Evolutionary conservation across 2,888 invertebrate species (phyloP).

Genomic region (Hymenopus coronatus): DNA sequence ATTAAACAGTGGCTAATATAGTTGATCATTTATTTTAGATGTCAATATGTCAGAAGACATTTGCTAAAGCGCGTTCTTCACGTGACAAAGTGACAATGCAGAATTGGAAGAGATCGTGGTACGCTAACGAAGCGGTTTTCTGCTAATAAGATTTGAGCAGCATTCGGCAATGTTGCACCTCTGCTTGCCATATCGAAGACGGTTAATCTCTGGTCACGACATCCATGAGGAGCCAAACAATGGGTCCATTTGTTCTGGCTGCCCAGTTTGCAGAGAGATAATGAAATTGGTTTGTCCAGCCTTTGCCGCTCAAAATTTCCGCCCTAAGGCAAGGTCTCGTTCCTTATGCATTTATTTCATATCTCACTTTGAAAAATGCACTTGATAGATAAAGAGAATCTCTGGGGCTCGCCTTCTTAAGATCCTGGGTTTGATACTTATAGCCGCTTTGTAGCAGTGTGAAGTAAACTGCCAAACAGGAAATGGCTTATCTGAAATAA

Average conservation of each 20-base stretch:
- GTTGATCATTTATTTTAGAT: neutral
- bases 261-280: neutral
- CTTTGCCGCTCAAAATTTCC: neutral
- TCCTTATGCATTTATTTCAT: neutral
- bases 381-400: neutral
- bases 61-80: neutral
- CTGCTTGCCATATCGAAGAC: neutral
- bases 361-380: neutral
- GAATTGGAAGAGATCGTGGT: neutral
- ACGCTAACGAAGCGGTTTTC: neutral
- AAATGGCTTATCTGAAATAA: too few species aligned
- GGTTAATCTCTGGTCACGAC: neutral
- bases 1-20: neutral
- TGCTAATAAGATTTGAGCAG: neutral
- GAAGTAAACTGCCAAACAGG: too few species aligned
- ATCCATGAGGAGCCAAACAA: neutral
- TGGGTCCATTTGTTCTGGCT: neutral
- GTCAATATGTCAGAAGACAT: neutral
- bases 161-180: neutral
- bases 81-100: neutral
- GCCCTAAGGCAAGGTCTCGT: neutral
- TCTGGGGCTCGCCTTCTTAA: too few species aligned
- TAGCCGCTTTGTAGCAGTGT: too few species aligned
- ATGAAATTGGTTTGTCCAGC: neutral
- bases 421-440: too few species aligned